Percentiles rank a stretch among this genome's conserved stretches.
These are phyloP conservation scores for Apogon talboti DNA, from an alignment of 2,797 vertebrate species.

Conservation along the genomic window DNA sequence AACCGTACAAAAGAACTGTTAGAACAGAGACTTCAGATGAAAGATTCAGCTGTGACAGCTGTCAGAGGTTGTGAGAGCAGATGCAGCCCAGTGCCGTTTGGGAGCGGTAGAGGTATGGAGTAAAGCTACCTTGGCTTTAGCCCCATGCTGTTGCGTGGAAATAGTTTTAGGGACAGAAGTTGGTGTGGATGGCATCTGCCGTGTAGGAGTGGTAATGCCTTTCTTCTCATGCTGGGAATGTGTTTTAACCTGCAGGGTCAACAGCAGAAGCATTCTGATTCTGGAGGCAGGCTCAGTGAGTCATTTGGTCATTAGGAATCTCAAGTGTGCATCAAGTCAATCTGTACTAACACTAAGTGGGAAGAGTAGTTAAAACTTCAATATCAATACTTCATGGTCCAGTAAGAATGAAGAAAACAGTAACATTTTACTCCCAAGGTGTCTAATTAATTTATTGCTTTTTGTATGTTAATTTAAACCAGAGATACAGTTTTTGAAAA, in stretches of 20 bases:
- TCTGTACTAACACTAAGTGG: not conserved
- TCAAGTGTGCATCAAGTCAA: too few relatives aligned
- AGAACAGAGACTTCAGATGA: slow-evolving; percentile 13
- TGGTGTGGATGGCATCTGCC: slow-evolving; percentile 52
- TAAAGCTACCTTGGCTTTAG: slow-evolving; percentile 77
- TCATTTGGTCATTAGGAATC: not conserved
- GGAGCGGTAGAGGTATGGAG: slow-evolving; percentile 4
- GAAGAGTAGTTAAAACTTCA: not conserved
- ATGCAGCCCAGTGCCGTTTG: slow-evolving; percentile 21
- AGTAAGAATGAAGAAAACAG: not conserved
- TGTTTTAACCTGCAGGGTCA: slow-evolving; percentile 74
- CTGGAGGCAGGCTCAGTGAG: slow-evolving; percentile 10
- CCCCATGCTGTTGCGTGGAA: slow-evolving; percentile 54
- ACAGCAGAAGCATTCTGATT: slow-evolving; percentile 64
- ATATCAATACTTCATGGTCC: not conserved
- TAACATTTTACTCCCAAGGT: not conserved
- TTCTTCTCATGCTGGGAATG: slow-evolving; percentile 68
- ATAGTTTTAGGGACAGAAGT: slow-evolving; percentile 59
- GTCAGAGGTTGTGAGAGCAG: slow-evolving; percentile 36
- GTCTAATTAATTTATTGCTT: not conserved
- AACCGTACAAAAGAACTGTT: slow-evolving; percentile 15
- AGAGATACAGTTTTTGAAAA: too few relatives aligned
- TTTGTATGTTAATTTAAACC: too few relatives aligned
- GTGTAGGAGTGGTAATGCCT: slow-evolving; percentile 56
- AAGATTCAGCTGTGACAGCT: slow-evolving; percentile 7